These are phyloP conservation scores for Asarcornis scutulata DNA, from an alignment of 2,113 vertebrate genomes.

Conservation along the genomic window DNA sequence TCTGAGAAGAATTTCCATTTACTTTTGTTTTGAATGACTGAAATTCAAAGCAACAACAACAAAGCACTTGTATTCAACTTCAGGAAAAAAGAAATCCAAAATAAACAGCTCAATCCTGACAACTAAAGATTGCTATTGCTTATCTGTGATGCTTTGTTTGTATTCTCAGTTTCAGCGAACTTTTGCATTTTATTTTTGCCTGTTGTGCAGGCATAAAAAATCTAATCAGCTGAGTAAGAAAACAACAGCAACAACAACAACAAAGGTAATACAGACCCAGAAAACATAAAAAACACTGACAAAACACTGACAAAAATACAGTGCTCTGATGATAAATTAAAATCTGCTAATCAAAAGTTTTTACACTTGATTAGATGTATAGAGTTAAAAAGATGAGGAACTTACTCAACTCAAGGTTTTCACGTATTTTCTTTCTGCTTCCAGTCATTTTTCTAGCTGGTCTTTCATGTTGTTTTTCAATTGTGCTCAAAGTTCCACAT, in stretches of 20 bases:
- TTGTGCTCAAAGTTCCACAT: neutral
- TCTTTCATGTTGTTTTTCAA: neutral
- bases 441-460: neutral
- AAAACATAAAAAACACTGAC: neutral
- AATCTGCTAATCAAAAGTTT: neutral
- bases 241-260: too few relatives aligned
- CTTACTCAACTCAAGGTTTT: neutral
- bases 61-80: neutral
- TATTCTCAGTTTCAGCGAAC: neutral
- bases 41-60: neutral
- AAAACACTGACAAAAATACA: neutral
- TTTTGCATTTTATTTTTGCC: neutral
- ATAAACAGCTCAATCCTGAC: neutral
- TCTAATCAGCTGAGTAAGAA: accelerated
- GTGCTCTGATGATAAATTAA: neutral
- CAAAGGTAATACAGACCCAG: accelerated
- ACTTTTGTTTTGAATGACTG: neutral
- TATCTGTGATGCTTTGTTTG: neutral
- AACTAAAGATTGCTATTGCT: neutral
- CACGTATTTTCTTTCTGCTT: neutral
- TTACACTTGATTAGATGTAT: neutral
- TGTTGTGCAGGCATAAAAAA: neutral
- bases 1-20: neutral
- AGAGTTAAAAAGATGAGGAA: too few relatives aligned
- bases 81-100: neutral